Evolutionary conservation across 2,888 invertebrate species (phyloP).

Genomic region (Liodrosophila aerea): DNA sequence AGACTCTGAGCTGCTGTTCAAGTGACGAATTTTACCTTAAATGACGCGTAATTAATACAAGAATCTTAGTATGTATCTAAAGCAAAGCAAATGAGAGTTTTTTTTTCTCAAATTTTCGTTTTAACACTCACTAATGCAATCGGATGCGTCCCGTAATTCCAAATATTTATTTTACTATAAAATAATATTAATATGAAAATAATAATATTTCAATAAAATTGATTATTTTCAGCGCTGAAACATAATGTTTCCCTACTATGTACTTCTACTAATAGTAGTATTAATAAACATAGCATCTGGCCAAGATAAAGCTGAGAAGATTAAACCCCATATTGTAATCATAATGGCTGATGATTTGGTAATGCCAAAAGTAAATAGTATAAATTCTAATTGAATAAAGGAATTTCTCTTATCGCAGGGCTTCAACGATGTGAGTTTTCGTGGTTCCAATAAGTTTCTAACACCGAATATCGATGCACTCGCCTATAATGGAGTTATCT

Average conservation of each 20-base stretch:
- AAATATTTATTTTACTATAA: no score
- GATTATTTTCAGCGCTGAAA: no score
- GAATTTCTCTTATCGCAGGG: conserved; percentile 86
- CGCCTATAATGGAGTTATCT: conserved; percentile 91
- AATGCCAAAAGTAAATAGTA: conserved; percentile 72
- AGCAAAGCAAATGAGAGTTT: no score
- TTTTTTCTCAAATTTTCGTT: no score
- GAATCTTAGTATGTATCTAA: no score
- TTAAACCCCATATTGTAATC: conserved; percentile 87
- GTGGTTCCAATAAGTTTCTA: conserved; percentile 93
- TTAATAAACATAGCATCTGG: conserved; percentile 5
- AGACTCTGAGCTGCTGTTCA: no score
- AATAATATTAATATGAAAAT: no score
- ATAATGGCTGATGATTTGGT: conserved; percentile 93
- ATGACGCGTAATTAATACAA: no score
- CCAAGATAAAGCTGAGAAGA: conserved; percentile 9
- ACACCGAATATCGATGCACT: conserved; percentile 95
- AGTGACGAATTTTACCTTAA: no score
- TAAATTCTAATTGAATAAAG: neutral
- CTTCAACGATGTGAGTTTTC: conserved; percentile 95
- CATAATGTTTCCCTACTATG: conserved; percentile 8
- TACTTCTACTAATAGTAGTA: conserved; percentile 1
- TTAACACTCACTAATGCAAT: no score
- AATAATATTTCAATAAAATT: no score
- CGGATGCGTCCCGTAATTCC: no score